Base-by-base conservation (phyloP, 2,888 invertebrate species). In the Scaptomyza caliginosa region DNA sequence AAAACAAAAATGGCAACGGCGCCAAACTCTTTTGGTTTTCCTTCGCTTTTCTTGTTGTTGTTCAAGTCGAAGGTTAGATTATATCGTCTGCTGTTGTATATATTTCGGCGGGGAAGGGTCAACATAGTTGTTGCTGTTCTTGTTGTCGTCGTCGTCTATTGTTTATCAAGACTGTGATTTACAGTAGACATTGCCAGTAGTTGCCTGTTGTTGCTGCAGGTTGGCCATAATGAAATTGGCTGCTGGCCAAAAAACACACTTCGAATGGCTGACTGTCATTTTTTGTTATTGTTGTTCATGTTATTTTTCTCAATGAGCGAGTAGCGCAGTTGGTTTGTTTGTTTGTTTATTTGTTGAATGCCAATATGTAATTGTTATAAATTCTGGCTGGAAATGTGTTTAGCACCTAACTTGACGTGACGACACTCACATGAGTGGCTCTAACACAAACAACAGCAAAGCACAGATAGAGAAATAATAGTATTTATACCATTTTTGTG, bases 51-150 rank as follows among this genome's bases (percentile, higher is more conserved):
- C 13, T 26, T 26, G 7, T 43, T 26, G 16, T 17, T 8, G n/a
- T 19, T 77, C 86, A 87, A 85, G 83, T 88, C 86, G 88, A 85
- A 85, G 85, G 85, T 88, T 87, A 72, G 51, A 87, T 85, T 73
- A 67, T 72, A 85, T 87, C 68, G 79, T 51, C 58, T 26, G 28
- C 38, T 56, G 19, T 21, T 45, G 40, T 39, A 26, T 49, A 30
- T 36, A 26, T 24, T 16, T 23, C 4, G 10, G 10, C 0, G 28
- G 28, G 11, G n/a, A n/a, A n/a, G n/a, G 10, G 28, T 3, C 28
- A 28, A 32, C 32, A 5, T 32, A 13, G 32, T 32, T 13, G 32
- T 32, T 28, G 26, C 10, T 26, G 26, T 6, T n/a, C n/a, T n/a
- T 24, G 24, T 28, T 28, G 11, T 49, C 23, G 42, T 45, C 36